Evolutionary conservation across 2,797 vertebrate species (phyloP).

Genomic region (Rousettus madagascariensis): DNA sequence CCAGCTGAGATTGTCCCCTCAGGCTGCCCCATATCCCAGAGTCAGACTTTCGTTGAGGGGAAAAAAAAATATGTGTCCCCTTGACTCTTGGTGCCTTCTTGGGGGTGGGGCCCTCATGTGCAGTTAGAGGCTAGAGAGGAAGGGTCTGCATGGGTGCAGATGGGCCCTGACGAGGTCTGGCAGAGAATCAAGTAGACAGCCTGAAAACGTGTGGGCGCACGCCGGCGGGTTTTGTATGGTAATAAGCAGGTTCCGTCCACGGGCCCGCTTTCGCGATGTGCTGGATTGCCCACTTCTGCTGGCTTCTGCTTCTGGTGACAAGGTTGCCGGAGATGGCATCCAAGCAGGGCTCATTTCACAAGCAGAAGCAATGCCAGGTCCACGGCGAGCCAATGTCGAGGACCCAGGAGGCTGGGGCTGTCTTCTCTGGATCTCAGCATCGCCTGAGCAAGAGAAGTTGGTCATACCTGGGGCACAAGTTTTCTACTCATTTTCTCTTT

Average conservation of each 20-base stretch:
- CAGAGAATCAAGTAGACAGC: neutral
- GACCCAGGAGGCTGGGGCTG: neutral
- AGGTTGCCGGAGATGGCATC: neutral
- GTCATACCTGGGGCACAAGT: neutral
- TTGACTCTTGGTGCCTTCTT: neutral
- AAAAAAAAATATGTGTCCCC: neutral
- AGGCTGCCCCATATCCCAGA: neutral
- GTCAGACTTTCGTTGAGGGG: neutral
- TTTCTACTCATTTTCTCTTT: neutral
- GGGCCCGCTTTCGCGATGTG: neutral
- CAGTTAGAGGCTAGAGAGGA: neutral
- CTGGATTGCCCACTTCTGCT: neutral
- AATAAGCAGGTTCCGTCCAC: neutral
- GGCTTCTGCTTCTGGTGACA: neutral
- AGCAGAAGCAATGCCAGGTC: neutral
- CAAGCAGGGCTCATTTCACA: neutral
- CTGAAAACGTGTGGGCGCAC: neutral
- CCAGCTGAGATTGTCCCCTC: neutral
- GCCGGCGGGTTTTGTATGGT: neutral
- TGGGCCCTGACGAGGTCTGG: accelerated
- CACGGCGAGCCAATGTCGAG: accelerated
- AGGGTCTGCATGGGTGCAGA: accelerated
- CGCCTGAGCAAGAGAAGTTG: neutral
- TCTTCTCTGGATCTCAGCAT: neutral
- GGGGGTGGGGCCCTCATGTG: neutral